These are phyloP conservation scores for Protophormia terraenovae DNA, from an alignment of 2,888 invertebrate species.

Conservation along the genomic window DNA sequence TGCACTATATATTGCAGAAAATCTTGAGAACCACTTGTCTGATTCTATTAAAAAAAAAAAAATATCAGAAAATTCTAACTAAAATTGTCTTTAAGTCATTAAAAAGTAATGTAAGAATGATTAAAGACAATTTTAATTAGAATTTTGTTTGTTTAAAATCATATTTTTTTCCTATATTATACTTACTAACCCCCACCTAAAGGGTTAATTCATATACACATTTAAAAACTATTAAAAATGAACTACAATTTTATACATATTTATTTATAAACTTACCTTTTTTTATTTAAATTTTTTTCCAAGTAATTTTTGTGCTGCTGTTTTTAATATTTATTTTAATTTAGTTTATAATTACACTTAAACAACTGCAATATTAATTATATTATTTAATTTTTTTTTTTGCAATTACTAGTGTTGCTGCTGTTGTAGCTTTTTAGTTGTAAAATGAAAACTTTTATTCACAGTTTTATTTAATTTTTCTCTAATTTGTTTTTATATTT, in stretches of 20 bases:
- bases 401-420: background rate
- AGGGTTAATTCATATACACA: background rate
- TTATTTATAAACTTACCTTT: constrained; percentile 37
- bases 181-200: too few species aligned
- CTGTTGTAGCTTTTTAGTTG: background rate
- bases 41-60: too few species aligned
- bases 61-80: too few species aligned
- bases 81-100: too few species aligned
- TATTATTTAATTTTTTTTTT: background rate
- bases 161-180: too few species aligned
- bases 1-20: too few species aligned
- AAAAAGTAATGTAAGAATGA: too few species aligned
- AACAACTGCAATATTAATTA: constrained; percentile 30
- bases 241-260: background rate
- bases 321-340: constrained; percentile 46
- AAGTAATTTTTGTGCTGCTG: constrained; percentile 26
- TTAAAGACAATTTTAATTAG: too few species aligned
- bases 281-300: constrained; percentile 28
- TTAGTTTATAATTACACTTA: constrained; percentile 50
- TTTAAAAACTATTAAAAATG: background rate
- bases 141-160: too few species aligned
- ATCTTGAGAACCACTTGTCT: too few species aligned
- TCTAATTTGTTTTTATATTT: background rate
- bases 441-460: constrained; percentile 34
- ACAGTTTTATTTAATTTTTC: constrained; percentile 1